Conservation (phyloP, 2,113 vertebrate genomes). For the Agelaius phoeniceus region DNA sequence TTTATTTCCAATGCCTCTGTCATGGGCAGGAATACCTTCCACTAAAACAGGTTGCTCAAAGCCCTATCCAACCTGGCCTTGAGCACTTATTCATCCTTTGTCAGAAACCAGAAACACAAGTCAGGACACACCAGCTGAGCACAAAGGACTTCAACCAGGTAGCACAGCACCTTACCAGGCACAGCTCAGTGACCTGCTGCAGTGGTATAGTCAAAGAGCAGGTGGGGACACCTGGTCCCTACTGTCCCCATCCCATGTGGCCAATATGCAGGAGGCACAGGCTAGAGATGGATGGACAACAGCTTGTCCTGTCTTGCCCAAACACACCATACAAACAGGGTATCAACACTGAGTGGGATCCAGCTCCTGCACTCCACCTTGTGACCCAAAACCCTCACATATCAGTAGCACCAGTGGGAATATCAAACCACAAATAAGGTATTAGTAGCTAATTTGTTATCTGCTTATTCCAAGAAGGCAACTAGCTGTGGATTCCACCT, state of each 20-base stretch:
- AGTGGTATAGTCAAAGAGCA: fast-evolving
- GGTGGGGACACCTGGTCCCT: neutral
- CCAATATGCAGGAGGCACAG: neutral
- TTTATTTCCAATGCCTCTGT: neutral
- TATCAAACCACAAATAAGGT: neutral
- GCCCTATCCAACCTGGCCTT: neutral
- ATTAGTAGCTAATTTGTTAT: neutral
- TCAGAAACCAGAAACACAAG: neutral
- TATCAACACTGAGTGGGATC: neutral
- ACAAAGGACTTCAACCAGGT: neutral
- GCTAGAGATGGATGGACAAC: neutral
- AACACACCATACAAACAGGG: neutral
- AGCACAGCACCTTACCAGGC: neutral
- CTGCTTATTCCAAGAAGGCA: neutral
- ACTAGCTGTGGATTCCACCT: neutral
- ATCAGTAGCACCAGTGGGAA: neutral
- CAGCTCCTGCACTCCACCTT: neutral
- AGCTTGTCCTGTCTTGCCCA: neutral
- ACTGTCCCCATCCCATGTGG: fast-evolving
- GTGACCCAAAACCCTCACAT: neutral
- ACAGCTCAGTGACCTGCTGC: neutral
- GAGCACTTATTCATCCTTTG: neutral
- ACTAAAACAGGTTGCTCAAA: neutral
- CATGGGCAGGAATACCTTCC: neutral
- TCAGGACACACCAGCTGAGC: neutral